These are phyloP conservation scores for Athene noctua DNA, from an alignment of 2,113 vertebrate species.

Conservation along the genomic window DNA sequence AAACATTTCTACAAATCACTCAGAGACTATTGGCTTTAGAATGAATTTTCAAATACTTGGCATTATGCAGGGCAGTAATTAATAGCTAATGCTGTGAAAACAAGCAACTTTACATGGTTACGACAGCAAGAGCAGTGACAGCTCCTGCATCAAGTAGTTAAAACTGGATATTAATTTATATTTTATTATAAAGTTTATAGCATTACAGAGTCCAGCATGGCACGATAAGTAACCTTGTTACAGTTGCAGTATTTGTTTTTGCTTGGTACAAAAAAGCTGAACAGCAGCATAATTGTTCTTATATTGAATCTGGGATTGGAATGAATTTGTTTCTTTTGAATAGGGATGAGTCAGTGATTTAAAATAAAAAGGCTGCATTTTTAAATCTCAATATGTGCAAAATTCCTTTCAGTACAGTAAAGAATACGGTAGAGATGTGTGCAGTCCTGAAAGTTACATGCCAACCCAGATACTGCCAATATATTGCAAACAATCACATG, in stretches of 20 bases:
- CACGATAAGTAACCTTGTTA: not conserved
- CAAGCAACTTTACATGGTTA: not conserved
- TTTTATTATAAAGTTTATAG: slow-evolving; percentile 43
- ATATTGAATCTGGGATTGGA: not conserved
- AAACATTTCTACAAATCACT: not conserved
- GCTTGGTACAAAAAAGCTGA: not conserved
- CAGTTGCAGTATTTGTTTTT: not conserved
- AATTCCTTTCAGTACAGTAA: slow-evolving; percentile 48
- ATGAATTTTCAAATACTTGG: not conserved
- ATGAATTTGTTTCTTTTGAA: not conserved
- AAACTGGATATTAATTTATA: slow-evolving; percentile 13
- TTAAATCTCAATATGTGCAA: slow-evolving; percentile 63
- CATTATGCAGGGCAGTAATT: not conserved
- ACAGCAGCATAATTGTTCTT: not conserved
- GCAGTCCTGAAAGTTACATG: not conserved
- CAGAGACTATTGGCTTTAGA: not conserved
- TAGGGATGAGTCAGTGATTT: not conserved
- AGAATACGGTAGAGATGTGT: not conserved
- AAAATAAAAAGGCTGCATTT: slow-evolving; percentile 24
- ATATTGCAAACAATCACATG: not conserved
- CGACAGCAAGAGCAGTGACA: not conserved
- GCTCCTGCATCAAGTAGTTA: slow-evolving; percentile 1
- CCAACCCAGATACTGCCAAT: not conserved
- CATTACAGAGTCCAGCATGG: slow-evolving; percentile 33
- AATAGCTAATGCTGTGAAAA: not conserved